phyloP scores from a whole-genome alignment of 1,140 invertebrate species.

The Chionoecetes opilio region DNA sequence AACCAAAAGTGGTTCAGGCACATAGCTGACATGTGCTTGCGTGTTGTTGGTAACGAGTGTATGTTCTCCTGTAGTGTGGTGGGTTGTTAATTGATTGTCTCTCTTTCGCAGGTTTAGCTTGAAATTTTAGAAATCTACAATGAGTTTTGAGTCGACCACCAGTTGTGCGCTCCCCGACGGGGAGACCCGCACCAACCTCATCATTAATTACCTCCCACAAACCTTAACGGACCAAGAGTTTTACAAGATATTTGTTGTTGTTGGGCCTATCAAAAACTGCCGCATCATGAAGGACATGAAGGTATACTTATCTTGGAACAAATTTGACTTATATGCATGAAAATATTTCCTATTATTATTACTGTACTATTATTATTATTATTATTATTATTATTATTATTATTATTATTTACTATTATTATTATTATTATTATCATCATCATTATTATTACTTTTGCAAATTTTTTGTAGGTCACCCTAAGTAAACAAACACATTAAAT shows the following conservation, averaged over 20 bases:
- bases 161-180: slow-evolving; percentile 73
- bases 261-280: slow-evolving; percentile 94
- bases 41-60: not conserved
- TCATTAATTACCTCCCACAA: slow-evolving; percentile 98
- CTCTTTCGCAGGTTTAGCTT: slow-evolving; percentile 67
- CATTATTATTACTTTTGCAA: not conserved
- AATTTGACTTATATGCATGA: not conserved
- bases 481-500: no score
- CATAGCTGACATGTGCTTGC: no score
- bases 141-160: slow-evolving; percentile 75
- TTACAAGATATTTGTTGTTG: slow-evolving; percentile 93
- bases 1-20: not conserved
- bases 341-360: slow-evolving; percentile 31
- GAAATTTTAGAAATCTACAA: slow-evolving; percentile 65
- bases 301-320: slow-evolving; percentile 84
- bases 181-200: slow-evolving; percentile 89
- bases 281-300: slow-evolving; percentile 96
- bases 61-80: not conserved
- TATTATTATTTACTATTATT: slow-evolving; percentile 39
- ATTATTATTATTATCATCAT: slow-evolving; percentile 36
- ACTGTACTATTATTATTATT: slow-evolving; percentile 23
- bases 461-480: not conserved
- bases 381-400: slow-evolving; percentile 48
- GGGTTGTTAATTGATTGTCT: not conserved
- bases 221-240: slow-evolving; percentile 96